Base-by-base conservation (phyloP, 2,888 invertebrate genomes). In the Barypeithes pellucidus region DNA sequence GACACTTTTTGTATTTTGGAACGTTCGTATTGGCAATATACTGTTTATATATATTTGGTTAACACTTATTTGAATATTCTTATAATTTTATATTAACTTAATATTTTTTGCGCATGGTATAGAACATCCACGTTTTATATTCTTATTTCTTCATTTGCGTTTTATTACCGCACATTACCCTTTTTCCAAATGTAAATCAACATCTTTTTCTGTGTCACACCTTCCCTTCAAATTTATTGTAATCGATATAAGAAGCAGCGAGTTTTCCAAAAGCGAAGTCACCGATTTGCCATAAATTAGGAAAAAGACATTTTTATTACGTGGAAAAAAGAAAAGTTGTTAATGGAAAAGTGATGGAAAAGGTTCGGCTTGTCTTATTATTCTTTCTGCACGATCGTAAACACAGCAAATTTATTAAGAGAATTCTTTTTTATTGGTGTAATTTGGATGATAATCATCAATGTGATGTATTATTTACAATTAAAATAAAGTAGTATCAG, bases 221-320 rank as follows among this genome's bases (percentile, higher is more conserved):
- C 72, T 67, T 67, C 43, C 41, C 59, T 57, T 60, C 54, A 57
- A 59, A 72, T 72, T 72, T 72, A 72, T 72, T 67, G 72, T 72
- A 72, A 72, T 72, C 72, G 72, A 72, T 72, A 68, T 47, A 60
- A 67, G 43, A 67, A 67, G 67, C 61, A 57, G 54, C 54, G 54
- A 33, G 22, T 33, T 57, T 57, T 33, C 54, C 39, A 54, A 72
- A 72, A 36, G 45, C 67, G 68, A 68, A 63, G 50, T 73, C 68
- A 61, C 73, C 61, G 61, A 67, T 72, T 72, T 54, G 63, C 57
- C 62, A 73, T 73, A 73, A 73, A 73, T 73, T 73, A 67, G 67
- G 63, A 67, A 62, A 67, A 22, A 68, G 73, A 73, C 73, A 45
- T 61, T 73, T 73, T 73, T 73, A 73, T 73, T 68, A 68, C 68